Percentiles rank a stretch among this genome's conserved stretches.
These are phyloP conservation scores for Marronus borbonicus DNA, from an alignment of 2,888 invertebrate genomes.

Conservation along the genomic window DNA sequence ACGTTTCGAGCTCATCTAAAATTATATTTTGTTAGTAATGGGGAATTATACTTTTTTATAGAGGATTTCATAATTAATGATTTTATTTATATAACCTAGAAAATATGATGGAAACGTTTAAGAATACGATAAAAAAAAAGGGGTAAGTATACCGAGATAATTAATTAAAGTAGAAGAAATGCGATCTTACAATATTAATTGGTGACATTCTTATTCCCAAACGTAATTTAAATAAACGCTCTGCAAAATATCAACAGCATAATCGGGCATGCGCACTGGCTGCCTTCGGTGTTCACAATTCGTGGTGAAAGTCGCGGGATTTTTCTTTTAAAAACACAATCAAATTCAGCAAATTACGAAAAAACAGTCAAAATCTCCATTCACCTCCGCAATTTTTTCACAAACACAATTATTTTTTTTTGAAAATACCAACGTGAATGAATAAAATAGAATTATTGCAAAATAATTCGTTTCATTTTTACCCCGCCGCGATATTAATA, in stretches of 20 bases:
- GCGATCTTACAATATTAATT: constrained; percentile 33
- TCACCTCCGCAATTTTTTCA: neutral
- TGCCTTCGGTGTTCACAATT: neutral
- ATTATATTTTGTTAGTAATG: neutral
- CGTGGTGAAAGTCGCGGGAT: constrained; percentile 3
- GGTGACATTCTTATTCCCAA: constrained; percentile 34
- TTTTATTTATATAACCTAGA: constrained; percentile 24
- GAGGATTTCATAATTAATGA: neutral
- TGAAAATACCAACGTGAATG: too few relatives aligned
- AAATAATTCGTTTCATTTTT: too few relatives aligned
- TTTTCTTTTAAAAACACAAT: neutral
- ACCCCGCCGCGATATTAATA: too few relatives aligned
- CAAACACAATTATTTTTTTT: neutral
- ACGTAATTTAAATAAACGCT: constrained; percentile 44
- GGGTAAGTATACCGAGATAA: too few relatives aligned
- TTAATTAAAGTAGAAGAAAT: neutral
- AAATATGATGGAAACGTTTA: neutral
- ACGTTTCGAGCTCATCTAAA: constrained; percentile 76
- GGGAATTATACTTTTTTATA: neutral
- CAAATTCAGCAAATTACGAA: neutral
- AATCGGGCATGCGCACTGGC: constrained; percentile 11
- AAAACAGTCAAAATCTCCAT: neutral
- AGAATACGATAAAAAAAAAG: neutral
- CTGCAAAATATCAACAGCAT: constrained; percentile 21
- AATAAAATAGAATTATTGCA: too few relatives aligned